phyloP scores from a whole-genome alignment of 2,797 vertebrate genomes.

The Tiaroga cobitis region DNA sequence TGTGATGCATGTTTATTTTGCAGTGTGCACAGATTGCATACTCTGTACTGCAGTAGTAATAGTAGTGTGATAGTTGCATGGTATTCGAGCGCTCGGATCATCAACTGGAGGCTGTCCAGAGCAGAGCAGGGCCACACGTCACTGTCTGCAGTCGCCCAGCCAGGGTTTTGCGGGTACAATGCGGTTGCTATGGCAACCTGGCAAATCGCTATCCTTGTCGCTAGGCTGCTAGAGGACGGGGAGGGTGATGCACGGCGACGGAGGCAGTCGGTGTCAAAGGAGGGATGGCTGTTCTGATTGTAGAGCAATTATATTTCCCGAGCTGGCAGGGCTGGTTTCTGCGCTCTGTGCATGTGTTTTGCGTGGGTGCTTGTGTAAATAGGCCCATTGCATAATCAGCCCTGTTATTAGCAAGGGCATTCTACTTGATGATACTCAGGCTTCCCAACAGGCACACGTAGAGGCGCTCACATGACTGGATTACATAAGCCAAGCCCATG shows the following conservation, averaged over 20 bases:
- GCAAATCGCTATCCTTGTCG: slow-evolving; percentile 64
- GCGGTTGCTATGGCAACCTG: slow-evolving; percentile 71
- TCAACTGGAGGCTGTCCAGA: slow-evolving; percentile 64
- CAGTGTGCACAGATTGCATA: neutral
- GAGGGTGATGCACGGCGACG: neutral
- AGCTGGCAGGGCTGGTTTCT: slow-evolving; percentile 42
- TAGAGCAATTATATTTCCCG: slow-evolving; percentile 59
- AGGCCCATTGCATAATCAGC: slow-evolving; percentile 71
- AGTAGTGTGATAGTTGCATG: slow-evolving; percentile 22
- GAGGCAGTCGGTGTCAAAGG: slow-evolving; percentile 15
- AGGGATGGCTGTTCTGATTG: slow-evolving; percentile 57
- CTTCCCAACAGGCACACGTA: slow-evolving; percentile 67
- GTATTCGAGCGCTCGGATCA: slow-evolving; percentile 43
- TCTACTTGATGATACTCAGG: slow-evolving; percentile 70
- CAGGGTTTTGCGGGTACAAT: slow-evolving; percentile 7
- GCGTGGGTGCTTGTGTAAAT: slow-evolving; percentile 64
- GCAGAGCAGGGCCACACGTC: slow-evolving; percentile 62
- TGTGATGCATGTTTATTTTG: neutral
- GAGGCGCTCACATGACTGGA: slow-evolving; percentile 71
- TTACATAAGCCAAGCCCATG: slow-evolving; percentile 71
- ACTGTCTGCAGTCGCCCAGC: slow-evolving; percentile 47
- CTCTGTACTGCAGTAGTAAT: neutral
- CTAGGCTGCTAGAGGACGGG: slow-evolving; percentile 53
- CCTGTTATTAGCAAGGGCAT: slow-evolving; percentile 70
- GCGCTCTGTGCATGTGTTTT: slow-evolving; percentile 60